Evolutionary conservation across 2,888 invertebrate species (phyloP).

Genomic region (Melinaea menophilus): DNA sequence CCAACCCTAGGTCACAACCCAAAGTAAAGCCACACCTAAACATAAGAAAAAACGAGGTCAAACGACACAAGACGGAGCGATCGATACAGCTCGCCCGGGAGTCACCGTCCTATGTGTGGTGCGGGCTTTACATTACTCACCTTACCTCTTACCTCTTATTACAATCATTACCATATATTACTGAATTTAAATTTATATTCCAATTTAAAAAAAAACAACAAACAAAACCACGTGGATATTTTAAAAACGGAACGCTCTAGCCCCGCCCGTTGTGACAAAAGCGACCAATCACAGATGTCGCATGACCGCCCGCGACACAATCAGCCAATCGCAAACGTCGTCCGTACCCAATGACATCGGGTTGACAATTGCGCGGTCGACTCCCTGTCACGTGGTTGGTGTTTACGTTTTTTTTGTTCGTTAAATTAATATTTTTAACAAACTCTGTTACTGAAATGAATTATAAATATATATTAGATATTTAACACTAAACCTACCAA

Average conservation of each 20-base stretch:
- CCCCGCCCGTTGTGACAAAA: slow-evolving; percentile 66
- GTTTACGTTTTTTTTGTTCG: slow-evolving; percentile 19
- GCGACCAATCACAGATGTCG: slow-evolving; percentile 68
- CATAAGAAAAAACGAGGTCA: slow-evolving; percentile 7
- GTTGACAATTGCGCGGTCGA: slow-evolving; percentile 65
- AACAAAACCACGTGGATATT: slow-evolving; percentile 26
- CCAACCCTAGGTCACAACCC: too few species aligned
- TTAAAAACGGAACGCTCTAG: slow-evolving; percentile 51
- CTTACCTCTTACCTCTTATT: too few species aligned
- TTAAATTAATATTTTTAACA: too few species aligned
- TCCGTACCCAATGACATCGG: slow-evolving; percentile 68
- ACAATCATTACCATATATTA: too few species aligned
- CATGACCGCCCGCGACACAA: slow-evolving; percentile 67
- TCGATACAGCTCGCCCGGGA: slow-evolving; percentile 26
- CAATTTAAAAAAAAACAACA: slow-evolving; percentile 12
- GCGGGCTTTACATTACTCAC: too few species aligned
- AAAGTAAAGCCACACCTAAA: too few species aligned
- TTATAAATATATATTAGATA: too few species aligned
- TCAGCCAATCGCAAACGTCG: slow-evolving; percentile 60
- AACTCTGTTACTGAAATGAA: too few species aligned
- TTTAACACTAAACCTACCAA: too few species aligned
- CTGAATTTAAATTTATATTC: neutral
- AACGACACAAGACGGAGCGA: slow-evolving; percentile 19
- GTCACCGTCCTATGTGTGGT: slow-evolving; percentile 7
- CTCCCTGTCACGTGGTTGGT: slow-evolving; percentile 60